Evolutionary conservation across 2,888 invertebrate genomes (phyloP), one percentile per base, ranked within the genome.

Genomic region (Apeira syringaria): DNA sequence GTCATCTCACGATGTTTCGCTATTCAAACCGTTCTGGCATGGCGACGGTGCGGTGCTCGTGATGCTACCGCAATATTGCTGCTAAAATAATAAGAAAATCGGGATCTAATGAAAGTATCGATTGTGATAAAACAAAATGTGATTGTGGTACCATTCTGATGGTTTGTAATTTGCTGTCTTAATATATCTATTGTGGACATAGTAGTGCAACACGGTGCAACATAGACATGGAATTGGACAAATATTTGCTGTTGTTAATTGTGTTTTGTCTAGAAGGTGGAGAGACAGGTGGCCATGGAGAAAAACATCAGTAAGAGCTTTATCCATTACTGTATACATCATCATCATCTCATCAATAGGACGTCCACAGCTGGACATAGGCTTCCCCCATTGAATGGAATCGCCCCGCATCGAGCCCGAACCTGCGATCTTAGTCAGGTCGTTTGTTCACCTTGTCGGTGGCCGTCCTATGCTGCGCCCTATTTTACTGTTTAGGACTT

Each of bases 1-100:
- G 84, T 81, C 80, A 84, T 80, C 80, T 81, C 80, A 70, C 72
- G 61, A 78, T 79, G 79, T 81, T 75, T 71, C 68, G 68, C 77
- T 74, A 74, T 74, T 86, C 89, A 86, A 88, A 80, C 76, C 66
- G 57, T 69, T 59, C 73, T 61, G 64, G 76, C 52, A 61, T 59
- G 65, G 73, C 70, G 64, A 59, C 73, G 56, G 80, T 65, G 74
- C 72, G 70, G 76, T 63, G 57, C 63, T 67, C 50, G 74, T 64
- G 60, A 68, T 71, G 68, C 60, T 64, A 59, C 59, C 50, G 65
- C 62, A 70, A 64, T 53, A 64, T 57, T 60, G 59, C 38, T 63
- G n/a, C 57, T 68, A 54, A 68, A 70, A 75, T 66, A 74, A 80
- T 71, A 73, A 62, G 31, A 68, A 68, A 64, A 58, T 62, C 56